Conservation (phyloP, 1,140 invertebrate genomes). For the Apis laboriosa region DNA sequence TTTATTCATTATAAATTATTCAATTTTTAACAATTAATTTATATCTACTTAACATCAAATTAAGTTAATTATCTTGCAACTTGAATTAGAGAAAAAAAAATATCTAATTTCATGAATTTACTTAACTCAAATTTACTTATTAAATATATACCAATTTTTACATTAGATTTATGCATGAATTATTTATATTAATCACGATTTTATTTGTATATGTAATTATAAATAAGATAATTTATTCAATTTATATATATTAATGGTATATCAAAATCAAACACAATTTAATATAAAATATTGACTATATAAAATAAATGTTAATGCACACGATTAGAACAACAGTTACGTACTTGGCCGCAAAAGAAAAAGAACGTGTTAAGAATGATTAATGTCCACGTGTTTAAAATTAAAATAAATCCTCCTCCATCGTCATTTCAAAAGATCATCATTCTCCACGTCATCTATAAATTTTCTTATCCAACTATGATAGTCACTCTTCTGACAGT, state of each 20-base stretch:
- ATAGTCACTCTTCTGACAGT: not conserved
- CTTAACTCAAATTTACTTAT: too few species aligned
- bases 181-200: too few species aligned
- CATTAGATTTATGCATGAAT: too few species aligned
- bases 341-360: not conserved
- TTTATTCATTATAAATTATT: too few species aligned
- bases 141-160: too few species aligned
- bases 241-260: not conserved
- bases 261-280: not conserved
- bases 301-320: not conserved
- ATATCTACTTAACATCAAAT: too few species aligned
- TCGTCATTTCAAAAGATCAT: not conserved
- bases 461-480: not conserved
- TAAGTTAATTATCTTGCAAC: too few species aligned
- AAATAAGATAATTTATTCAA: not conserved
- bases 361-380: not conserved
- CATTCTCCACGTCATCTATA: not conserved
- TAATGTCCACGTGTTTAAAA: not conserved
- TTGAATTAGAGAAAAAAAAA: too few species aligned
- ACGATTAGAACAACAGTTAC: not conserved
- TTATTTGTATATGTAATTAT: too few species aligned
- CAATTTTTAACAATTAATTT: too few species aligned
- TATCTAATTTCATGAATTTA: too few species aligned
- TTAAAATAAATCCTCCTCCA: slow-evolving; percentile 9
- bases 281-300: too few species aligned